A percentile compares a stretch with the other conserved stretches of the same genome.
Evolutionary conservation across 2,797 vertebrate species (phyloP).

Genomic region (Darevskia nairensis): DNA sequence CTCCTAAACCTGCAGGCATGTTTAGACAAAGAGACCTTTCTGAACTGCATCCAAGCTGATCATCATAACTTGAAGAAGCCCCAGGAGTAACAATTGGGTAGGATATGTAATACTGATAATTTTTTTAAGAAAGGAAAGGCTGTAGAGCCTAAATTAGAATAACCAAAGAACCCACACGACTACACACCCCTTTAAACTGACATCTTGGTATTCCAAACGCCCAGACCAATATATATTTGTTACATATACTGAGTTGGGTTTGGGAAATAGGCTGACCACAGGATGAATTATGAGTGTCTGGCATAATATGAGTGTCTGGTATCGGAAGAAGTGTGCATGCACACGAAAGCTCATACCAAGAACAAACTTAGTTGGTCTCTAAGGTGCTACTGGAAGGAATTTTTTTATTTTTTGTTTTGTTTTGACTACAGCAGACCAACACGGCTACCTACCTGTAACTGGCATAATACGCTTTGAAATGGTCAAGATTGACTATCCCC

Average conservation of each 20-base stretch:
- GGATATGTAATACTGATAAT: background rate
- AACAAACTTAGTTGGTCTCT: too few species aligned
- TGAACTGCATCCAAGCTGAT: background rate
- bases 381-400: too few species aligned
- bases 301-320: background rate
- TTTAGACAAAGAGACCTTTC: background rate
- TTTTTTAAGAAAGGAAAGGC: background rate
- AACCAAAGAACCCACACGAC: background rate
- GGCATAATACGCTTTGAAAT: slow-evolving; percentile 40
- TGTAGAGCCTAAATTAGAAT: background rate
- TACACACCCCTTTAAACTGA: background rate
- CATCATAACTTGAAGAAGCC: background rate
- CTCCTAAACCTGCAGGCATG: background rate
- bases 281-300: slow-evolving; percentile 31
- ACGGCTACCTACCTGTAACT: background rate
- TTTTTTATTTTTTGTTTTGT: too few species aligned
- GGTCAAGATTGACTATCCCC: slow-evolving; percentile 42
- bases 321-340: too few species aligned
- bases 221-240: background rate
- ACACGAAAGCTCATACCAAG: too few species aligned
- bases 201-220: too few species aligned
- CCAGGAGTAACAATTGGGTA: background rate
- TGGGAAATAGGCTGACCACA: background rate
- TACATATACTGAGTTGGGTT: background rate
- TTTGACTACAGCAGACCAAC: too few species aligned